A percentile compares a stretch with the other conserved stretches of the same genome.
Evolutionary conservation across 2,113 vertebrate species (phyloP).

Genomic region (Paratilapia polleni): DNA sequence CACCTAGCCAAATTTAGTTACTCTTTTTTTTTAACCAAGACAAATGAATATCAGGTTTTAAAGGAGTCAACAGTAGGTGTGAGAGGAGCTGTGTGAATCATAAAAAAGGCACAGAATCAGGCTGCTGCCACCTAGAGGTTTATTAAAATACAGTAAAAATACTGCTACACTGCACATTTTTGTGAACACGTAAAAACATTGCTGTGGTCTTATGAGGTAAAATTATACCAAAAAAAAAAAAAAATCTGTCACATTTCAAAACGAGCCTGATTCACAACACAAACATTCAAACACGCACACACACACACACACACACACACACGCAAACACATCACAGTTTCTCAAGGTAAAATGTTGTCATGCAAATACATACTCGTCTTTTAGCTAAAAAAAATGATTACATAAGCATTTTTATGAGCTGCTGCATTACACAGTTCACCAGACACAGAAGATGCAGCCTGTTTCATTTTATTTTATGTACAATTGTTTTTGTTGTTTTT

Average conservation of each 20-base stretch:
- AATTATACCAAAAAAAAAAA: slow-evolving; percentile 22
- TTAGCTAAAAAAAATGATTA: slow-evolving; percentile 18
- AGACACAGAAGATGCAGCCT: neutral
- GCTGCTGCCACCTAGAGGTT: slow-evolving; percentile 56
- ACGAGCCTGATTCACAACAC: neutral
- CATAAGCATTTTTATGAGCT: neutral
- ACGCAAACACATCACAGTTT: slow-evolving; percentile 17
- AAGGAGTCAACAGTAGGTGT: neutral
- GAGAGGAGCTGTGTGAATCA: slow-evolving; percentile 5
- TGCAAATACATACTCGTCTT: slow-evolving; percentile 34
- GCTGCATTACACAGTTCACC: neutral
- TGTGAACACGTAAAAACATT: slow-evolving; percentile 38
- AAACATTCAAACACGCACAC: neutral
- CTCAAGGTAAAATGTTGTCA: slow-evolving; percentile 38
- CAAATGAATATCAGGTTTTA: neutral
- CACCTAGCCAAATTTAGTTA: neutral
- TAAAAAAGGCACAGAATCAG: neutral
- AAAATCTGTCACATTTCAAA: neutral
- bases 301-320: neutral
- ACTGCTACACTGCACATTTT: slow-evolving; percentile 11
- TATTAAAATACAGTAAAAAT: slow-evolving; percentile 50
- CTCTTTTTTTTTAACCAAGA: neutral
- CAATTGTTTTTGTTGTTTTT: slow-evolving; percentile 7
- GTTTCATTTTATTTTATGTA: slow-evolving; percentile 8
- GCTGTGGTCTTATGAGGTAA: slow-evolving; percentile 52